Base-by-base conservation (phyloP, 2,888 invertebrate species). In the Melanophora roralis region DNA sequence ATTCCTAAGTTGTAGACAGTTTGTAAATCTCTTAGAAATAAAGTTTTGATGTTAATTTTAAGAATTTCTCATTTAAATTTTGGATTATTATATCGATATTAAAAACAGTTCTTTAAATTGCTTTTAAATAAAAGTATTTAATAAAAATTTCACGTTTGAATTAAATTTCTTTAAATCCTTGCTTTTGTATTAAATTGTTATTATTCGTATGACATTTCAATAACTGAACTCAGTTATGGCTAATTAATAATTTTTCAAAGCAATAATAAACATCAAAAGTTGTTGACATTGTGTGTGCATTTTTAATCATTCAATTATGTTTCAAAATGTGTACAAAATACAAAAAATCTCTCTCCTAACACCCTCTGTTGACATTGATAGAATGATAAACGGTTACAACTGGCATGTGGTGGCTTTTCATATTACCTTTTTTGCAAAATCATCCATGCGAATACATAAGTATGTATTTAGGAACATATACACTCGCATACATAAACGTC, bases 301-400 rank as follows among this genome's bases (percentile, higher is more conserved):
- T n/a, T 40, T 40, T 14, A 34, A 49, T 43, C 34, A 45, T 45
- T 34, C 19, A 45, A 55, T 55, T 68, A 43, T n/a, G 7, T 47
- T 51, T 49, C 2, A 36, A 38, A 57, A 23, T 32, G 14, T 36
- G 12, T 8, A 27, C 27, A 43, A 67, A 67, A 45, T 40, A 34
- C 38, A 36, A 38, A n/a, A n/a, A n/a, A 45, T 67, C 45, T 67
- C 45, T 72, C 27, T 34, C 19, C 11, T 55, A 49, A 49, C 53
- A 45, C 57, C 59, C 59, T 34, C 72, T 47, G 38, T 57, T 69
- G 64, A 64, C 64, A 57, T 62, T 67, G 60, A 78, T 71, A 67
- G 43, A 71, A 71, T 34, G 53, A 72, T 60, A 77, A 72, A 72
- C 53, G 72, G 36, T 59, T 67, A 47, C 19, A 53, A 60, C 27